Evolutionary conservation across 2,113 vertebrate genomes (phyloP).

Genomic region (Mustela lutreola): DNA sequence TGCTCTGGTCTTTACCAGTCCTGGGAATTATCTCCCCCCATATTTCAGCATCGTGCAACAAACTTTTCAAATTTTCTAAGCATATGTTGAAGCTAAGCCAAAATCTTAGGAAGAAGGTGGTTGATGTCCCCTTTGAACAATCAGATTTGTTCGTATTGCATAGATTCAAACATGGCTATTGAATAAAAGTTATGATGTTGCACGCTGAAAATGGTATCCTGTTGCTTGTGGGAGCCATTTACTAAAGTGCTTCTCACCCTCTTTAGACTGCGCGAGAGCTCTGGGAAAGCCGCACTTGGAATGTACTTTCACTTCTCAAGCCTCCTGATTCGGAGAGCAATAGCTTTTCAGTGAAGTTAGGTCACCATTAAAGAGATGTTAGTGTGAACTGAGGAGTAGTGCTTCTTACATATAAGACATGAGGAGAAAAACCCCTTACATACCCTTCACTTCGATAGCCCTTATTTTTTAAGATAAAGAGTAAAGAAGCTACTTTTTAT

Average conservation of each 20-base stretch:
- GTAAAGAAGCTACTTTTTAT: neutral
- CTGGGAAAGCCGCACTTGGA: neutral
- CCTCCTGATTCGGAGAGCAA: neutral
- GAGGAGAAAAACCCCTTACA: neutral
- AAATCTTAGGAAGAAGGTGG: neutral
- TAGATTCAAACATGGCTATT: neutral
- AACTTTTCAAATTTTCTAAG: neutral
- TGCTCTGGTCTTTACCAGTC: neutral
- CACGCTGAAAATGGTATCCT: neutral
- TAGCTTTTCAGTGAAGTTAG: neutral
- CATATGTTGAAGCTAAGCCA: neutral
- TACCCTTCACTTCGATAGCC: neutral
- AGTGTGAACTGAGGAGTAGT: neutral
- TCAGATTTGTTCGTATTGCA: neutral
- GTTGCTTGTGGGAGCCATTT: neutral
- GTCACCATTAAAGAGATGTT: neutral
- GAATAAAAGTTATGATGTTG: neutral
- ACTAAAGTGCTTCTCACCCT: slow-evolving; percentile 1
- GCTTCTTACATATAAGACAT: neutral
- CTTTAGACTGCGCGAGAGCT: neutral
- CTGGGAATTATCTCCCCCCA: neutral
- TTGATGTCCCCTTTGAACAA: neutral
- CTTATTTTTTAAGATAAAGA: neutral
- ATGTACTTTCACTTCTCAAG: neutral
- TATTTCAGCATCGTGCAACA: neutral